Conservation (phyloP, 2,113 vertebrate genomes). For the Poeciliopsis turrubarensis region DNA sequence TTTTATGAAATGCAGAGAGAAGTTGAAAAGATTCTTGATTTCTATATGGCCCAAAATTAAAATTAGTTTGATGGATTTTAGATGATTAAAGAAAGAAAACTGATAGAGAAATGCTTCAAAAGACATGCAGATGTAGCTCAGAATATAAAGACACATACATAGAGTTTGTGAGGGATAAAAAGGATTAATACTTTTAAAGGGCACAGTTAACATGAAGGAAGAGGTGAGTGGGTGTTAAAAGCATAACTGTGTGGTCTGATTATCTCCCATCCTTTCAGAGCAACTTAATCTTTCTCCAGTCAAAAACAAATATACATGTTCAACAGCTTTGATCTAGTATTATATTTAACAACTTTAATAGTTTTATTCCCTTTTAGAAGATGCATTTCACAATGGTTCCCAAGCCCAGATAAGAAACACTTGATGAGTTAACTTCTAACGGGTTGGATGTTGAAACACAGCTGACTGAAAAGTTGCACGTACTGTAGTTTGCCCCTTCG, state of each 20-base stretch:
- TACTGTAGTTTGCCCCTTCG: slow-evolving; percentile 6
- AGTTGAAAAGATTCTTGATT: no score
- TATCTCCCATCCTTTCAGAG: slow-evolving; percentile 5
- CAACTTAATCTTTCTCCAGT: background rate
- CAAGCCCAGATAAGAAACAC: background rate
- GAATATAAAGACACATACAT: background rate
- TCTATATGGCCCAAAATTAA: no score
- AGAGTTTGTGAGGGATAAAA: no score
- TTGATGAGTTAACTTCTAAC: background rate
- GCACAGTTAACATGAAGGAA: slow-evolving; percentile 14
- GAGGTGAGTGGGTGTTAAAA: slow-evolving; percentile 26
- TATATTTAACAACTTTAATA: background rate
- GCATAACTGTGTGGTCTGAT: slow-evolving; percentile 17
- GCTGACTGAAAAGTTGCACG: slow-evolving; percentile 52
- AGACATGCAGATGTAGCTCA: background rate
- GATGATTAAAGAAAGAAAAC: no score
- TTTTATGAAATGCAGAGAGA: no score
- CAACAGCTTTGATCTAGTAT: background rate
- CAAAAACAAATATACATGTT: background rate
- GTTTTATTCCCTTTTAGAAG: background rate
- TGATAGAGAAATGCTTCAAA: no score
- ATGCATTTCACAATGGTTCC: background rate
- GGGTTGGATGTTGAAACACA: background rate
- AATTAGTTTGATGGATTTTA: no score
- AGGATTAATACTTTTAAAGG: background rate